Percentiles rank a stretch among this genome's conserved stretches.
phyloP scores from a whole-genome alignment of 2,797 vertebrate genomes.

The Cossypha dichroa region DNA sequence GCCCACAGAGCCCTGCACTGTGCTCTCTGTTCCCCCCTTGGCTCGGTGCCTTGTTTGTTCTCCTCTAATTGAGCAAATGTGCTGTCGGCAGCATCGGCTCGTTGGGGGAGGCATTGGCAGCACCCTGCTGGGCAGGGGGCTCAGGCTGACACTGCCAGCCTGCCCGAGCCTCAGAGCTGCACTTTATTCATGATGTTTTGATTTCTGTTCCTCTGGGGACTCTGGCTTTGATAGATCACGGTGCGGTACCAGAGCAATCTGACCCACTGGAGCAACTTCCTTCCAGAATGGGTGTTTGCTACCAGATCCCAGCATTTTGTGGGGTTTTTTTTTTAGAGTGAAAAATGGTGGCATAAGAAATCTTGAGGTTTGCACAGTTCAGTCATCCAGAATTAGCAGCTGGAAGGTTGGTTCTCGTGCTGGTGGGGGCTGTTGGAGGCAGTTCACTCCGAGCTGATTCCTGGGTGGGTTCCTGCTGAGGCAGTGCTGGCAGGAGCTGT shows the following conservation, averaged over 20 bases:
- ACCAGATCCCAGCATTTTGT: not conserved
- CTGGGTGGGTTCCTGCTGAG: not conserved
- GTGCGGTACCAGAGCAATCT: not conserved
- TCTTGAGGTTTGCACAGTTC: not conserved
- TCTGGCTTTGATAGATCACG: constrained; percentile 47
- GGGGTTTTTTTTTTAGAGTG: not conserved
- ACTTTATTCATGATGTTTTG: constrained; percentile 61
- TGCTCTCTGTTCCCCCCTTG: not conserved
- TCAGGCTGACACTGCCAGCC: not conserved
- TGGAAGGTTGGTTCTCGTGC: constrained; percentile 21
- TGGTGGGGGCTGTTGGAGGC: not conserved
- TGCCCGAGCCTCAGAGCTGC: constrained; percentile 31
- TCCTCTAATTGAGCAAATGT: constrained; percentile 59
- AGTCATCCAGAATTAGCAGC: constrained; percentile 7
- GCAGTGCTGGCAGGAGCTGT: not conserved
- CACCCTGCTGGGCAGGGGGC: not conserved
- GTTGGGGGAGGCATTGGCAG: constrained; percentile 14
- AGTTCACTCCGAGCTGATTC: not conserved
- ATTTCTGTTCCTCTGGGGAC: constrained; percentile 69
- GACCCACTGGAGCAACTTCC: not conserved
- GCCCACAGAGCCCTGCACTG: fast-evolving
- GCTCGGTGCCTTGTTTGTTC: constrained; percentile 52
- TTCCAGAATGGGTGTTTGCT: not conserved
- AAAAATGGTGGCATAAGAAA: constrained; percentile 18
- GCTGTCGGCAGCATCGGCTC: constrained; percentile 31